A percentile compares a stretch with the other conserved stretches of the same genome.
Conservation (phyloP, 2,113 vertebrate genomes). For the Aptenodytes patagonicus region DNA sequence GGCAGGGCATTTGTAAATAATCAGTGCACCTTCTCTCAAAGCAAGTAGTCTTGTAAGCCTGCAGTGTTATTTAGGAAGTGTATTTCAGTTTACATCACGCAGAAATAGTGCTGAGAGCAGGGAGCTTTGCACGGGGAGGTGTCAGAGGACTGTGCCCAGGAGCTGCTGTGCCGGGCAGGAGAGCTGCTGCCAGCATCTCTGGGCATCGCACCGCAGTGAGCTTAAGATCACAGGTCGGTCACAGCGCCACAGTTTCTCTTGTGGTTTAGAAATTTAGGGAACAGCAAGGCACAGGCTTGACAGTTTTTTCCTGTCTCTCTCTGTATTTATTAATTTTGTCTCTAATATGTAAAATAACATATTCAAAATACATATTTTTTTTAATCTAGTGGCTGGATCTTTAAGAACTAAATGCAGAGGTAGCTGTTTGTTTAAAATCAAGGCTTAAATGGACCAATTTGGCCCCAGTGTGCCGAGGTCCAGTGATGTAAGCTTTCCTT, state of each 20-base stretch:
- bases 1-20: neutral
- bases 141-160: neutral
- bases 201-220: neutral
- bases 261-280: neutral
- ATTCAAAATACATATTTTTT: neutral
- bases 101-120: neutral
- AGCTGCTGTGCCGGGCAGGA: neutral
- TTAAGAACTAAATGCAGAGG: neutral
- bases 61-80: neutral
- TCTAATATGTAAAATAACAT: neutral
- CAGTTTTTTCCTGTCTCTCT: neutral
- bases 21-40: neutral
- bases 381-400: neutral
- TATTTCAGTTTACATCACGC: neutral
- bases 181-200: neutral
- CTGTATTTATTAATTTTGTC: neutral
- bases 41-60: neutral
- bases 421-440: neutral
- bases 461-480: neutral
- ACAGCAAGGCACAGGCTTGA: neutral
- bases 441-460: neutral
- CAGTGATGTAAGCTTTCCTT: neutral
- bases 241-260: fast-evolving
- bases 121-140: neutral
- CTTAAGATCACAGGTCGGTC: neutral